Evolutionary conservation across 1,140 invertebrate genomes (phyloP).

Genomic region (Tribolium castaneum): DNA sequence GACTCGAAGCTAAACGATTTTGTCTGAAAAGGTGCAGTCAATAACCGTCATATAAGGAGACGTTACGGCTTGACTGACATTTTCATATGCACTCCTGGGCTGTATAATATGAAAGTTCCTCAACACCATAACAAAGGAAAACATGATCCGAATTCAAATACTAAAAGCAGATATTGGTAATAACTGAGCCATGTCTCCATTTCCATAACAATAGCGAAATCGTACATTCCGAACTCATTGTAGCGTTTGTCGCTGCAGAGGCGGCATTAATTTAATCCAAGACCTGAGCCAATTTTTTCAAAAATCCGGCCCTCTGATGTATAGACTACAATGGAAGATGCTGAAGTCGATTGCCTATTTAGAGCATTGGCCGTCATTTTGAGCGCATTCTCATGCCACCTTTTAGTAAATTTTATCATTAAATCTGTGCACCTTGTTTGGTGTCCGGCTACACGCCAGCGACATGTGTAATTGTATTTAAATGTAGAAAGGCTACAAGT

Average conservation of each 20-base stretch:
- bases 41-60: conserved; percentile 21
- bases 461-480: conserved; percentile 43
- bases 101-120: conserved; percentile 38
- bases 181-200: conserved; percentile 42
- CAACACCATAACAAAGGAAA: conserved; percentile 35
- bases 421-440: conserved; percentile 38
- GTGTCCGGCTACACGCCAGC: conserved; percentile 15
- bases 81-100: conserved; percentile 34
- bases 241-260: conserved; percentile 19
- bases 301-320: not conserved
- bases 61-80: conserved; percentile 35
- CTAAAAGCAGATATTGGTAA: conserved; percentile 44
- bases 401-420: conserved; percentile 28
- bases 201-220: conserved; percentile 48
- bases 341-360: not conserved
- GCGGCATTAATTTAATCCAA: conserved; percentile 7
- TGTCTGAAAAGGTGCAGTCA: conserved; percentile 24
- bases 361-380: not conserved
- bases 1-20: conserved; percentile 5
- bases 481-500: conserved; percentile 19
- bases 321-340: not conserved
- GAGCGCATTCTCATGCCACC: conserved; percentile 7
- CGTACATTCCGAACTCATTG: conserved; percentile 35
- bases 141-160: conserved; percentile 44
- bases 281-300: not conserved